phyloP scores from a whole-genome alignment of 2,113 vertebrate genomes.

The Thunnus thynnus region DNA sequence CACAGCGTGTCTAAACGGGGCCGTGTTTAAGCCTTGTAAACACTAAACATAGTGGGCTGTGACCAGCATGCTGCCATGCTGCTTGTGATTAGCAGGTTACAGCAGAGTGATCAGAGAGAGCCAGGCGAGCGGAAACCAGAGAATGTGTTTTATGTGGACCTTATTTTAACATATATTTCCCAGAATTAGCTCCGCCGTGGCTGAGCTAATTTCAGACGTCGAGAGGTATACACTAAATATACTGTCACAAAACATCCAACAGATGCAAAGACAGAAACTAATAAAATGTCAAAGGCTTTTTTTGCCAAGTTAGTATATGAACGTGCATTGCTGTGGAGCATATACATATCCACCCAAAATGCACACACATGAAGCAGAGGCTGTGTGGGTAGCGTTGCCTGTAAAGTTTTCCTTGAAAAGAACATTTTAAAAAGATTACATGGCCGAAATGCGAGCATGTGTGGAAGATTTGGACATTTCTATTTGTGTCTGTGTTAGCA shows the following conservation, averaged over 20 bases:
- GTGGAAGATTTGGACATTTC: conserved; percentile 39
- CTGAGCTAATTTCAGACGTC: conserved; percentile 64
- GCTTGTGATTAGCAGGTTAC: conserved; percentile 79
- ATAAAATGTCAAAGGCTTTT: conserved; percentile 62
- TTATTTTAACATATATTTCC: conserved; percentile 73
- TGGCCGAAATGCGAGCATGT: conserved; percentile 32
- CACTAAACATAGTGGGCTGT: conserved; percentile 79
- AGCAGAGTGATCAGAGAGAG: conserved; percentile 70
- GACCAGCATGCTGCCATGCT: conserved; percentile 57
- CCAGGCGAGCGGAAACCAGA: conserved; percentile 74
- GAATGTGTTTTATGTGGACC: conserved; percentile 68
- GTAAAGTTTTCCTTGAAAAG: conserved; percentile 54
- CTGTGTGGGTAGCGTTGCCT: conserved; percentile 36
- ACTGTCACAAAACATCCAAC: conserved; percentile 59
- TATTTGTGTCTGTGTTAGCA: conserved; percentile 35
- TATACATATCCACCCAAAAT: conserved; percentile 31
- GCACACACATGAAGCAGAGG: conserved; percentile 35
- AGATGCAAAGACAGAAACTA: conserved; percentile 72
- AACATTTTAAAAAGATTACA: conserved; percentile 39
- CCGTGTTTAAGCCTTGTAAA: conserved; percentile 72
- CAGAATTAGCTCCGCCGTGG: conserved; percentile 69
- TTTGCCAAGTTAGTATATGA: conserved; percentile 55
- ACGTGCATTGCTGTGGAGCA: conserved; percentile 39
- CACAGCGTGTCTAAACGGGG: conserved; percentile 52
- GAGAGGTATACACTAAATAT: conserved; percentile 74